A percentile compares a stretch with the other conserved stretches of the same genome.
Conservation (phyloP, 2,888 invertebrate species). For the Aphelenchoides bicaudatus region DNA sequence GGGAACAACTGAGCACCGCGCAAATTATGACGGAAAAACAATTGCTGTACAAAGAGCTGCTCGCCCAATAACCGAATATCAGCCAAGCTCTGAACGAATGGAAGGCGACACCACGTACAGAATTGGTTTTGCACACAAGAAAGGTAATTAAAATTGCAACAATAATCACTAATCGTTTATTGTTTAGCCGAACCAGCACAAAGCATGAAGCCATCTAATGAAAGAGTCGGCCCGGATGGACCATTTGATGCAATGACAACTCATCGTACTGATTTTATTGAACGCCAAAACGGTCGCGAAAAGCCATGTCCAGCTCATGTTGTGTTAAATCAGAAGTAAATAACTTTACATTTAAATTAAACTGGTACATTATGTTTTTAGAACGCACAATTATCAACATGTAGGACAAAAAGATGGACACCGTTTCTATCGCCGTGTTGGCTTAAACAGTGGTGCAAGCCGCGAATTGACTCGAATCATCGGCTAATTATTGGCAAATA, state of each 20-base stretch:
- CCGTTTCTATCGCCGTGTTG: constrained; percentile 11
- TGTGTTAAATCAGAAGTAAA: background rate
- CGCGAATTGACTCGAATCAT: constrained; percentile 6
- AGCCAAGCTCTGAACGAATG: constrained; percentile 23
- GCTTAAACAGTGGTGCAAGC: background rate
- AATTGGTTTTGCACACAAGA: constrained; percentile 24
- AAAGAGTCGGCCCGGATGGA: background rate
- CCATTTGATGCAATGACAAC: background rate
- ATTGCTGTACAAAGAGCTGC: background rate
- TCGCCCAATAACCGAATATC: constrained; percentile 17
- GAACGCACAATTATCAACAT: background rate
- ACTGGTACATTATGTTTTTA: constrained; percentile 2
- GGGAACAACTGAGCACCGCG: constrained; percentile 26
- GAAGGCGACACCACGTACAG: constrained; percentile 26
- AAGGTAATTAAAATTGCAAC: constrained; percentile 15
- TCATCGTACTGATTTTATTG: background rate
- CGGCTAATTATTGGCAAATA: background rate
- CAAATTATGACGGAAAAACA: constrained; percentile 16
- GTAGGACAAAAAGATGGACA: constrained; percentile 20
- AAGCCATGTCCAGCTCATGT: background rate
- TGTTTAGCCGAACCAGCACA: background rate
- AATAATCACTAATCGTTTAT: background rate
- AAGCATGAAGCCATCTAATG: background rate
- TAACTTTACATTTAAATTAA: constrained; percentile 3
- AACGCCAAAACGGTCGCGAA: no score